Evolutionary conservation across 2,797 vertebrate species (phyloP), one percentile per base, ranked within the genome.

Genomic region (Gorsachius magnificus): DNA sequence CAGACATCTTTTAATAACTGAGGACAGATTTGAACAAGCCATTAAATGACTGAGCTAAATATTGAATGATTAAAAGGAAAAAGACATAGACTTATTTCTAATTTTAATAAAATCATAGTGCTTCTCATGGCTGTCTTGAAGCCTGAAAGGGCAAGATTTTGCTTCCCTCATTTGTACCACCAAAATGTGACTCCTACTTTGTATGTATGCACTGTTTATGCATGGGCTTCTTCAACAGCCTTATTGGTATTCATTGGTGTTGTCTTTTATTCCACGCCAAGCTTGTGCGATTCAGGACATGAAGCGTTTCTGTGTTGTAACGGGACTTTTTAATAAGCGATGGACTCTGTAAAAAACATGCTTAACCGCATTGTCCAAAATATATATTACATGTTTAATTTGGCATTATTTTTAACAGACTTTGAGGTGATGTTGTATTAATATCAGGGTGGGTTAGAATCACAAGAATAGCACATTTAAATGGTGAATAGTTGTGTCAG

Each of bases 21-120:
- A 93, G 53, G 61, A 61, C 28, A 93, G 82, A 90, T 68, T 68
- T 76, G 58, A 93, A 89, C 29, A 88, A 93, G 53, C 21, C 53
- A 82, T 61, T 80, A 95, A 71, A 71, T 72, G n/a, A 77, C n/a
- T 43, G 28, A 95, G 77, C 29, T 75, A 91, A 87, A 94, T 84
- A 57, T 31, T 71, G 41, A 45, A 79, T 86, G 7, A 88, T 91
- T 92, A 83, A 95, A 95, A 82, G 29, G 63, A 64, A 87, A 88
- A 92, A 79, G 38, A 54, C 19, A 54, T 7, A n/a, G 58, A 63
- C 16, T 25, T 70, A 41, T 48, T 63, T 80, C 46, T 89, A 70
- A 63, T 83, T 82, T 84, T 83, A 72, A 74, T 82, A 71, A 92
- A 69, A 92, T 36, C 8, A 29, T 16, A 61, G 10, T 25, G 28